phyloP scores from a whole-genome alignment of 2,888 invertebrate genomes.

The Belgica antarctica region DNA sequence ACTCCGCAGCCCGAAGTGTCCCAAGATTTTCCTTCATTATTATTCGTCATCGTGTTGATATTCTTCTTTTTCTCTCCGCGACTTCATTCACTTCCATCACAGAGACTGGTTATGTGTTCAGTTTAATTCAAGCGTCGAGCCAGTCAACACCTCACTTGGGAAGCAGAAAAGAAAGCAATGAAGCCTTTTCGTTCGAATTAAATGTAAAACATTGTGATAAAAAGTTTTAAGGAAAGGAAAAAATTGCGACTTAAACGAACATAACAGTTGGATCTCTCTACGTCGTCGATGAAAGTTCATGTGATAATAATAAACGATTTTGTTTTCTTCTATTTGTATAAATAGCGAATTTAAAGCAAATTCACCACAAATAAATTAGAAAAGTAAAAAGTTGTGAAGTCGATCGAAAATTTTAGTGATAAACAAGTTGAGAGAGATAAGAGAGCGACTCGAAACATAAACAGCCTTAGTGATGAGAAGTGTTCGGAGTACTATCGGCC shows the following conservation, averaged over 20 bases:
- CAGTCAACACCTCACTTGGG: conserved; percentile 20
- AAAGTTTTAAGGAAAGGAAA: neutral
- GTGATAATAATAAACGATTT: conserved; percentile 15
- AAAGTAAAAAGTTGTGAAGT: neutral
- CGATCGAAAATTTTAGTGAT: neutral
- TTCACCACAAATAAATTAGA: no score
- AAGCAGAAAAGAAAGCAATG: neutral
- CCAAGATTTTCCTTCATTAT: neutral
- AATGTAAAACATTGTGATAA: conserved; percentile 13
- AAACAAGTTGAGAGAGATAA: neutral
- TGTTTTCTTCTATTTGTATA: conserved; percentile 10
- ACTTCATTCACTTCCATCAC: neutral
- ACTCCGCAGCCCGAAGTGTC: neutral
- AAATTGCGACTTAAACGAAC: neutral
- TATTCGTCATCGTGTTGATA: neutral
- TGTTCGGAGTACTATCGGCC: conserved; percentile 30
- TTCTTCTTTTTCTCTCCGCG: neutral
- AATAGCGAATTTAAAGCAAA: no score
- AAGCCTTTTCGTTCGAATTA: neutral
- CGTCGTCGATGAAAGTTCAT: neutral
- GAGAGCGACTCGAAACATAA: neutral
- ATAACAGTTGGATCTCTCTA: conserved; percentile 1
- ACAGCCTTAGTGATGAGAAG: conserved; percentile 31
- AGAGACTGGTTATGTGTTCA: neutral
- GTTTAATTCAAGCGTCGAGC: neutral